A percentile compares a stretch with the other conserved stretches of the same genome.
phyloP scores from a whole-genome alignment of 2,888 invertebrate species.

The Hyposoter dolosus region DNA sequence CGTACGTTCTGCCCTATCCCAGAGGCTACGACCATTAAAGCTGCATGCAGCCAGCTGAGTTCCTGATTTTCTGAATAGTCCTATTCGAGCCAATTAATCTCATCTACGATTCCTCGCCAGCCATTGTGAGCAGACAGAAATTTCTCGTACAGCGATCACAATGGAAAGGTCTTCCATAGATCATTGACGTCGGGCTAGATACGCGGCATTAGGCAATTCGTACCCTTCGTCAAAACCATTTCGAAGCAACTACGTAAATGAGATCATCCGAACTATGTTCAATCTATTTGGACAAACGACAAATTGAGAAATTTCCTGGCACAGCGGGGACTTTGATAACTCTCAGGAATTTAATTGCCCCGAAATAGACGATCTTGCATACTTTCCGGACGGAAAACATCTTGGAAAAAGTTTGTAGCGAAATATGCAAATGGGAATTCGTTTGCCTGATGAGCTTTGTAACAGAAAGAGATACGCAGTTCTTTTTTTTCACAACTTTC shows the following conservation, averaged over 20 bases:
- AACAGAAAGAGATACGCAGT: not conserved
- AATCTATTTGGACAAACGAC: conserved; percentile 16
- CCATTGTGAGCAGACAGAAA: conserved; percentile 58
- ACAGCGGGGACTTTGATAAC: conserved; percentile 6
- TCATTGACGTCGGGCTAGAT: conserved; percentile 70
- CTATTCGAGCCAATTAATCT: conserved; percentile 70
- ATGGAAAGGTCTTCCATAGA: conserved; percentile 35
- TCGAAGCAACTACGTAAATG: conserved; percentile 6
- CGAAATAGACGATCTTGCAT: not conserved
- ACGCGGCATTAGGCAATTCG: conserved; percentile 72
- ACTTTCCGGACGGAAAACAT: not conserved
- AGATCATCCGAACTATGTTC: conserved; percentile 22
- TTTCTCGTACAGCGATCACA: conserved; percentile 40
- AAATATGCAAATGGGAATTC: not conserved
- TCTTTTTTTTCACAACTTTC: not conserved
- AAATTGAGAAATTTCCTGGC: conserved; percentile 10
- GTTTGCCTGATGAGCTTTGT: not conserved
- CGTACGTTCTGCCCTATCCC: not conserved
- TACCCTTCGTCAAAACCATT: conserved; percentile 69
- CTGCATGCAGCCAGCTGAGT: conserved; percentile 17
- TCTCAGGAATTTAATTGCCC: not conserved
- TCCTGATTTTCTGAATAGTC: conserved; percentile 66
- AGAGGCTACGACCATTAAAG: not conserved
- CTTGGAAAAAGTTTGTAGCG: not conserved
- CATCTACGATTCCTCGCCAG: conserved; percentile 57